phyloP scores from a whole-genome alignment of 1,140 invertebrate genomes.

The Leptinotarsa texana region DNA sequence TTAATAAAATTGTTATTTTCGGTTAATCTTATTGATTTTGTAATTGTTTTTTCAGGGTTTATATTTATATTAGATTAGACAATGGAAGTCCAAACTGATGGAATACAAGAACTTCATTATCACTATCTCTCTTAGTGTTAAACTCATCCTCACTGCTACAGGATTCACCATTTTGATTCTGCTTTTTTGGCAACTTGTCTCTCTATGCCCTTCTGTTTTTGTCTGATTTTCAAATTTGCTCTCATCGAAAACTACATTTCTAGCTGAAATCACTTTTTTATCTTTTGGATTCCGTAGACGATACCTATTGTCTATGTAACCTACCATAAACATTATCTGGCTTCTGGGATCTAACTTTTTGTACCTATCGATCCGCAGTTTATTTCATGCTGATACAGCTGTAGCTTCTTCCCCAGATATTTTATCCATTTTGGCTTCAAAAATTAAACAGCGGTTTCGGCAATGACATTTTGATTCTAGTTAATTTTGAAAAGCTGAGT shows the following conservation, averaged over 20 bases:
- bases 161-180: too few relatives aligned
- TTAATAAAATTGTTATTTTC: too few relatives aligned
- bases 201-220: neutral
- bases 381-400: neutral
- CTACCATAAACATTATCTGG: conserved; percentile 37
- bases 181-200: too few relatives aligned
- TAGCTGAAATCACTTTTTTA: conserved; percentile 39
- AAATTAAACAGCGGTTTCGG: neutral
- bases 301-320: conserved; percentile 39
- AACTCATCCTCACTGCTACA: too few relatives aligned
- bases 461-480: too few relatives aligned
- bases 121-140: too few relatives aligned
- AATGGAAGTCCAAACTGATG: too few relatives aligned
- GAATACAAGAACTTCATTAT: too few relatives aligned
- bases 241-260: conserved; percentile 50
- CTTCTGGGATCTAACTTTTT: conserved; percentile 33
- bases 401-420: neutral
- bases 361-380: conserved; percentile 31
- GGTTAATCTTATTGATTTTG: too few relatives aligned
- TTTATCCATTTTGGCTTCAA: neutral
- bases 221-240: neutral
- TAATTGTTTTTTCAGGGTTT: too few relatives aligned
- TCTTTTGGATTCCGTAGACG: conserved; percentile 37
- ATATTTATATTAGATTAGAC: too few relatives aligned
- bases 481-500: too few relatives aligned